Base-by-base conservation (phyloP, 1,140 invertebrate genomes). In the Drosophila lacteicornis region DNA sequence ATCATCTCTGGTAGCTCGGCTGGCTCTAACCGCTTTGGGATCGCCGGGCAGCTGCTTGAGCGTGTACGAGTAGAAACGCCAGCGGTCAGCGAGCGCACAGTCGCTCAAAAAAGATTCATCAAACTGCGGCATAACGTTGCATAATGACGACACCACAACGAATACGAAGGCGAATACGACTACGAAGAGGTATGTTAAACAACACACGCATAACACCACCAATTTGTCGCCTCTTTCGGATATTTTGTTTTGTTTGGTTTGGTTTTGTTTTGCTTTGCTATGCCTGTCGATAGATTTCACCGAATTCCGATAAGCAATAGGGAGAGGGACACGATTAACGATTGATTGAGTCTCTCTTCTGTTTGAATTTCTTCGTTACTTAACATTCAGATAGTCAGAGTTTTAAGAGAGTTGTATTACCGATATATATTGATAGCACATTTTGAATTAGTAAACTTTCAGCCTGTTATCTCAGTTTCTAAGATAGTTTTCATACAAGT, bases 51-150 rank as follows among this genome's bases (percentile, higher is more conserved):
- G 57, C 47, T 84, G 87, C 51, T 85, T 75, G 40, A 92, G 70
- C 46, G 83, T 91, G 71, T 92, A 92, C 65, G 91, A 92, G 46
- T 87, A 84, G 63, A 87, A 79, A 75, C 59, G 80, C 71, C 83
- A 91, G 56, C 85, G 78, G 51, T 92, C 91, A 30, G 86, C 83
- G 17, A 85, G 68, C 66, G 83, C 87, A 60, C 86, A 92, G 58
- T 92, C 86, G 61, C 74, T 91, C 55, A 92, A 74, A 65, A 92
- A 92, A 84, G 91, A 82, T 75, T 92, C 91, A 85, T 92, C 91
- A 78, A 92, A 92, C 75, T 92, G 80, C 66, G 91, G 91, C 91
- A 92, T 91, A 60, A 15, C 13, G 53, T 82, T 91, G 79, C 81
- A 90, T 90, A 91, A 91, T 71, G 53, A 45, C 68, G 66, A 57